Base-by-base conservation (phyloP, 2,113 vertebrate species). In the Pachycephala philippinensis region DNA sequence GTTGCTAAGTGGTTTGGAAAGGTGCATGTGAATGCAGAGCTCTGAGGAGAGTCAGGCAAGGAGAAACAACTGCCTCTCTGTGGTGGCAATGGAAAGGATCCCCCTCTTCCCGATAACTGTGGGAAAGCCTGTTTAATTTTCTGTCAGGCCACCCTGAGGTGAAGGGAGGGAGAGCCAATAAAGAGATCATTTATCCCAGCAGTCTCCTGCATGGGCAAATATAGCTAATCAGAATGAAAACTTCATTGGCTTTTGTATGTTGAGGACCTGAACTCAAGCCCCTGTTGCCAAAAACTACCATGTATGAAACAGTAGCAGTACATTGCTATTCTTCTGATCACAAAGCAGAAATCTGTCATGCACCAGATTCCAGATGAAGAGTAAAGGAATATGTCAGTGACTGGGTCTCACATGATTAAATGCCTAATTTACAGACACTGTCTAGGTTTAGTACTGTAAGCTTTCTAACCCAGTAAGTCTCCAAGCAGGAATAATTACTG, bases 31-130 rank as follows among this genome's bases (percentile, higher is more conserved):
- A 49, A 14, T 4, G 6, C 14, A 59, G 44, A 40, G 21, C 26
- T 54, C 9, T 6, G 11, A 11, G 53, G 28, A 69, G 49, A 76
- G 15, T n/a, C 20, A 52, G 69, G 19, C 52, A 57, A 28, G 37
- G 42, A 72, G 52, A 76, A 13, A 53, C 15, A 64, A 15, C n/a
- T 72, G 13, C 18, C 24, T 66, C 42, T 82, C 21, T 57, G 27
- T 42, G 20, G 21, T 33, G 24, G 44, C 39, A 63, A 33, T 26
- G 7, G 59, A 66, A 57, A n/a, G 13, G 10, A 28, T 35, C 9
- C 4, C 7, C 20, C 18, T 92, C n/a, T 28, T 61, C n/a, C 39
- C 1, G 1, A 0, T 33, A 54, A 17, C 33, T 8, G 0, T 4
- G 19, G 31, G 15, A 56, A 71, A 40, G 8, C 13, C 89, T 50